Conservation (phyloP, 2,888 invertebrate genomes). For the Latrodectus elegans region DNA sequence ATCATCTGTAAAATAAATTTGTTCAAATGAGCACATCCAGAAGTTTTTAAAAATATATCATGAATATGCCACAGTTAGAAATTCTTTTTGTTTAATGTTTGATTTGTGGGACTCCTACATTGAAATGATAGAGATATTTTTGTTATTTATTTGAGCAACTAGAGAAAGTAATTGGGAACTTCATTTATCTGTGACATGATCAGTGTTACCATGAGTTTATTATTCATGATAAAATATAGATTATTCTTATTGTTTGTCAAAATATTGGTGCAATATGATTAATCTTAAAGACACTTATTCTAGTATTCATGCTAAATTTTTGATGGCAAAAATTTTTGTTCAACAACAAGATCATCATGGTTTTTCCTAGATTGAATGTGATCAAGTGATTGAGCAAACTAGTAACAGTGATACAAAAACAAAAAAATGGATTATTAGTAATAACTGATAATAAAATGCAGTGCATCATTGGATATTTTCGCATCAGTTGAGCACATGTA, state of each 20-base stretch:
- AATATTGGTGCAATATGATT: background rate
- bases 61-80: background rate
- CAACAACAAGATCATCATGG: background rate
- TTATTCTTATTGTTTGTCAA: background rate
- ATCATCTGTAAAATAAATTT: no score
- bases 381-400: conserved; percentile 18
- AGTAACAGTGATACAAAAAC: conserved; percentile 6
- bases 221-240: background rate
- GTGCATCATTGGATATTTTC: conserved; percentile 8
- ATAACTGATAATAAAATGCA: background rate
- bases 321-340: background rate
- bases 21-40: background rate
- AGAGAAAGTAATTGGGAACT: background rate
- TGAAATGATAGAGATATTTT: background rate
- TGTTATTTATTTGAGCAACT: background rate
- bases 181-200: background rate
- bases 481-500: background rate
- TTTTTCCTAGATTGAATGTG: background rate
- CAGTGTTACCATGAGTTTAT: background rate
- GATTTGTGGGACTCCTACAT: background rate
- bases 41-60: background rate
- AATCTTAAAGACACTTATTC: background rate
- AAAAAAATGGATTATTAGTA: background rate
- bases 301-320: background rate
- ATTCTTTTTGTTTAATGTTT: background rate